These are phyloP conservation scores for Athalia circularis DNA, from an alignment of 2,888 invertebrate genomes.

Conservation along the genomic window DNA sequence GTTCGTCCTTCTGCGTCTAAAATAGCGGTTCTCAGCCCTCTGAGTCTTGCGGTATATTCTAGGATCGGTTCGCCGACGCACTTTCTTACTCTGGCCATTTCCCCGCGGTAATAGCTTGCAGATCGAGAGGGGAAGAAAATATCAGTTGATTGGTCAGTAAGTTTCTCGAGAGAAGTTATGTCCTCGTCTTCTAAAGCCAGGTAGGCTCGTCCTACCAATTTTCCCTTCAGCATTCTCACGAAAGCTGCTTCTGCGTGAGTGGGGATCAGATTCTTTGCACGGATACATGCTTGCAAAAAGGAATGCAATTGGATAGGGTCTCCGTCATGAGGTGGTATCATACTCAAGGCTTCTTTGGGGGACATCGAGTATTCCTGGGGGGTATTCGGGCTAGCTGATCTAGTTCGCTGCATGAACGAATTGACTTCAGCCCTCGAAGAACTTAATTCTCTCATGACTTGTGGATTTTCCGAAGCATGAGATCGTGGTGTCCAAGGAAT, in stretches of 20 bases:
- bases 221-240: neutral
- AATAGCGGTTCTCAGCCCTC: slow-evolving; percentile 28
- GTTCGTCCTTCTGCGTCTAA: slow-evolving; percentile 25
- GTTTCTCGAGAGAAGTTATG: neutral
- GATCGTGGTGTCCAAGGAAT: no score
- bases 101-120: neutral
- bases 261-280: neutral
- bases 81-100: slow-evolving; percentile 21
- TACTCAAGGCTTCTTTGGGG: neutral
- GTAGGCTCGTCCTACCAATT: slow-evolving; percentile 10
- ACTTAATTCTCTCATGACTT: no score
- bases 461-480: no score
- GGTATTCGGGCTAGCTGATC: no score
- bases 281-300: neutral
- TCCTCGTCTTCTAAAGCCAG: neutral
- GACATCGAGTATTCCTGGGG: no score
- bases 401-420: no score
- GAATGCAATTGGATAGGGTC: neutral
- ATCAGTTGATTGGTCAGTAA: neutral
- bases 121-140: no score
- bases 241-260: neutral
- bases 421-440: no score
- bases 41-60: slow-evolving; percentile 23
- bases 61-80: slow-evolving; percentile 22
- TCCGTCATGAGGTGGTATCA: slow-evolving; percentile 11